These are phyloP conservation scores for Eurypyga helias DNA, from an alignment of 2,113 vertebrate genomes.

Conservation along the genomic window DNA sequence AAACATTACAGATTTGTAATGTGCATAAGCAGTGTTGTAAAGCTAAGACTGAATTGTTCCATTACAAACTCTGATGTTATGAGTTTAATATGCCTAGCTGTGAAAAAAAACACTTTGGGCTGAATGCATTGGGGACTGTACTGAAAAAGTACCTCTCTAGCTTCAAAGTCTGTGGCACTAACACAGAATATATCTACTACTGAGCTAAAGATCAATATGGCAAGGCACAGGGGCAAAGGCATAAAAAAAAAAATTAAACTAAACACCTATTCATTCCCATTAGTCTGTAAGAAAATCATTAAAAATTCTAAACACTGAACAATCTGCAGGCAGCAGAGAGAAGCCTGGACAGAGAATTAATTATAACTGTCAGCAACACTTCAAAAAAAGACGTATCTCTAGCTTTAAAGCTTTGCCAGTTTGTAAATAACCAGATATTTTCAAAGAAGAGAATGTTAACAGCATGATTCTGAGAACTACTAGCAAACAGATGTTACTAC, in stretches of 20 bases:
- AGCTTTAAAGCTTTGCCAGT: not conserved
- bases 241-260: not conserved
- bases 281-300: not conserved
- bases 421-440: not conserved
- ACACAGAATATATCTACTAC: not conserved
- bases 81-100: not conserved
- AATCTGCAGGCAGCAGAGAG: not conserved
- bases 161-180: not conserved
- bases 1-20: not conserved
- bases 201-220: not conserved
- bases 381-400: not conserved
- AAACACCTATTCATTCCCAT: not conserved
- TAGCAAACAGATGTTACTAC: not conserved
- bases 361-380: not conserved
- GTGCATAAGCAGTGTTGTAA: not conserved
- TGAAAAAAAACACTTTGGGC: not conserved
- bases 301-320: not conserved
- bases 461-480: not conserved
- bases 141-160: not conserved
- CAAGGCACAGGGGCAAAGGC: not conserved
- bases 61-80: not conserved
- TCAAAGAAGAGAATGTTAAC: not conserved
- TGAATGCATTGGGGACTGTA: not conserved
- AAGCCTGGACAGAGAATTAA: constrained; percentile 7
- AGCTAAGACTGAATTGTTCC: not conserved